Conservation (phyloP, 1,140 invertebrate species). For the Parasteatoda tepidariorum region DNA sequence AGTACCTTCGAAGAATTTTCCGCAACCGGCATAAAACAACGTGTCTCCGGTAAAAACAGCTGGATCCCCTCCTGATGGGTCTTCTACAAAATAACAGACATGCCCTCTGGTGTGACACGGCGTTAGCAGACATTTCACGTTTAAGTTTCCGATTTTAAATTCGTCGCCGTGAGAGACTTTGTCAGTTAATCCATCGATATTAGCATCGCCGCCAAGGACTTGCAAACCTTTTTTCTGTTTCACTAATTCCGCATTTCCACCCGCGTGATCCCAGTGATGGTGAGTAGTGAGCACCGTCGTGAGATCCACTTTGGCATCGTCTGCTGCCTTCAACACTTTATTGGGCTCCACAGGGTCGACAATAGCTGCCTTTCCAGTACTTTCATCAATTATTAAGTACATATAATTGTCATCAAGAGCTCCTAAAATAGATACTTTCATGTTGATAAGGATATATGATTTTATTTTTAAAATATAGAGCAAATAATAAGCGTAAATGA, state of each 20-base stretch:
- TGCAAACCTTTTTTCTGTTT: constrained; percentile 72
- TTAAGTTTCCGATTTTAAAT: constrained; percentile 78
- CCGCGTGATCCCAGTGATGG: constrained; percentile 97
- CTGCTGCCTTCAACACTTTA: constrained; percentile 76
- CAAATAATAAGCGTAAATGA: too few relatives aligned
- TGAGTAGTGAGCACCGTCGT: constrained; percentile 93
- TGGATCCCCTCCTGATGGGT: constrained; percentile 69
- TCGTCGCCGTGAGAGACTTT: constrained; percentile 72
- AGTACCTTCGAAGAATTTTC: constrained; percentile 98
- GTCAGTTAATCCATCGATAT: constrained; percentile 83
- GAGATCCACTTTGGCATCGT: constrained; percentile 79
- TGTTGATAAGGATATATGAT: too few relatives aligned
- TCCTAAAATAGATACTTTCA: constrained; percentile 60
- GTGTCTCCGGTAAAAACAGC: constrained; percentile 97
- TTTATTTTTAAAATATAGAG: too few relatives aligned
- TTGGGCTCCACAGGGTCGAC: constrained; percentile 95
- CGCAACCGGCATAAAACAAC: constrained; percentile 96
- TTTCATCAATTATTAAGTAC: constrained; percentile 91
- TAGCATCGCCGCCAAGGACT: constrained; percentile 88
- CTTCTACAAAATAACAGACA: constrained; percentile 89
- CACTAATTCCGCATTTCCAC: constrained; percentile 89
- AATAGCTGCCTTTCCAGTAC: constrained; percentile 85
- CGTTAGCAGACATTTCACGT: constrained; percentile 86
- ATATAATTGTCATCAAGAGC: constrained; percentile 92
- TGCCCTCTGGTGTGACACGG: constrained; percentile 97